A percentile compares a stretch with the other conserved stretches of the same genome.
These are phyloP conservation scores for Epizoanthus stellaris DNA, from an alignment of 92 coral and sea anemone species.

Conservation along the genomic window DNA sequence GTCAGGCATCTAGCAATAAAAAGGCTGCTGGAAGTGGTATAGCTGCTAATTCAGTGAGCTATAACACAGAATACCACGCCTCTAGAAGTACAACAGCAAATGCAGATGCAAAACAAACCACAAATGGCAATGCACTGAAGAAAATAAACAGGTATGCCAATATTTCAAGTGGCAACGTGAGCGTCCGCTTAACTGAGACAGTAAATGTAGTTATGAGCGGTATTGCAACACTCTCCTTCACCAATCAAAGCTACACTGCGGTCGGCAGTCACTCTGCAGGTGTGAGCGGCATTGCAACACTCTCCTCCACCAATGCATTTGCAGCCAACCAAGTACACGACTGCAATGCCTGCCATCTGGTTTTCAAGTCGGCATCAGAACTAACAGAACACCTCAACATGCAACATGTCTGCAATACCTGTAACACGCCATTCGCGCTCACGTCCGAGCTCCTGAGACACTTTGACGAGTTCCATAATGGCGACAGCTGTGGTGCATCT, in stretches of 20 bases:
- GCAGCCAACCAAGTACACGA: neutral
- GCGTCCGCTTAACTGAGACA: too few species aligned
- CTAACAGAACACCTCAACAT: neutral
- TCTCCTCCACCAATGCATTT: neutral
- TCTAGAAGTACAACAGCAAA: neutral
- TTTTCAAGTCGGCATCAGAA: neutral
- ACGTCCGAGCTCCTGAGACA: conserved; percentile 30
- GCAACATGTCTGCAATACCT: conserved; percentile 5
- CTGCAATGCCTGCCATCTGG: conserved; percentile 20
- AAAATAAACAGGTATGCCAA: too few species aligned
- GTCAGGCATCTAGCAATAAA: neutral
- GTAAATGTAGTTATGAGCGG: neutral
- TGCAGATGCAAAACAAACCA: too few species aligned
- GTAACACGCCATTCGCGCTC: neutral
- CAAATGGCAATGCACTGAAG: too few species aligned
- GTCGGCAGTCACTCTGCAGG: neutral
- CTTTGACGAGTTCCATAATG: conserved; percentile 6
- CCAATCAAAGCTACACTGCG: neutral
- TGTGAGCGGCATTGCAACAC: neutral
- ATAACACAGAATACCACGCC: neutral
- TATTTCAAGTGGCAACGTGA: too few species aligned
- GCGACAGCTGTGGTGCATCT: neutral
- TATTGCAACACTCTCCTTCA: neutral
- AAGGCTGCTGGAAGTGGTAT: neutral
- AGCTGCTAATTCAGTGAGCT: too few species aligned